Base-by-base conservation (phyloP, 35 echinoderm and acorn worm species). In the Ptychodera flava region DNA sequence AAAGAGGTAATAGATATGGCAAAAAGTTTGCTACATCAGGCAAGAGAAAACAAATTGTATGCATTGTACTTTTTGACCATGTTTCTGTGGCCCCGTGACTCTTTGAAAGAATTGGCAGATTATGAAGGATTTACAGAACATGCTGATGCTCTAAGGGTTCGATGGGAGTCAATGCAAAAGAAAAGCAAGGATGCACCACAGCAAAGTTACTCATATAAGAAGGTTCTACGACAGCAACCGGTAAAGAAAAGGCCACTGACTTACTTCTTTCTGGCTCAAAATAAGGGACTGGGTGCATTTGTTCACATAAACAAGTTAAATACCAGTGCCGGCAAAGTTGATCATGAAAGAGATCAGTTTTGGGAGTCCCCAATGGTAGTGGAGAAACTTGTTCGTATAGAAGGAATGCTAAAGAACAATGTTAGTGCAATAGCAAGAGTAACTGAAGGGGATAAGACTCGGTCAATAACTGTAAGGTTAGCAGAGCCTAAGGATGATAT, bases 201-300 rank as follows among this genome's bases (percentile, higher is more conserved):
- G n/a, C n/a, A n/a, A n/a, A n/a, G n/a, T n/a, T n/a, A n/a, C n/a
- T n/a, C n/a, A n/a, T n/a, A n/a, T n/a, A n/a, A n/a, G n/a, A n/a
- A n/a, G n/a, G n/a, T n/a, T n/a, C 15, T 31, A 29, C 14, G 37
- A 37, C 31, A 30, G 35, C 15, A 14, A 0, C 30, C 16, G 75
- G 15, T 6, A 1, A 33, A 29, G 2, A 89, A 1, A 16, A 83
- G 77, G 38, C 27, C 88, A 35, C 79, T 29, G 0, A 89, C 88
- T 31, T 83, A 33, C 88, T 84, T 89, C 27, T 89, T 89, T 75
- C 33, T 89, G n/a, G 88, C 33, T 27, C 6, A 82, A 36, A 81
- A 81, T 27, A 84, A 0, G 33, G 81, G 36, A 33, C 81, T 85
- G 1, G 6, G 1, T 0, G 10, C 22, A 53, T 85, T 85, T 84